Evolutionary conservation across 30 jellyfish, hydroid and myxozoan species (phyloP).

Genomic region (Clytia hemisphaerica): DNA sequence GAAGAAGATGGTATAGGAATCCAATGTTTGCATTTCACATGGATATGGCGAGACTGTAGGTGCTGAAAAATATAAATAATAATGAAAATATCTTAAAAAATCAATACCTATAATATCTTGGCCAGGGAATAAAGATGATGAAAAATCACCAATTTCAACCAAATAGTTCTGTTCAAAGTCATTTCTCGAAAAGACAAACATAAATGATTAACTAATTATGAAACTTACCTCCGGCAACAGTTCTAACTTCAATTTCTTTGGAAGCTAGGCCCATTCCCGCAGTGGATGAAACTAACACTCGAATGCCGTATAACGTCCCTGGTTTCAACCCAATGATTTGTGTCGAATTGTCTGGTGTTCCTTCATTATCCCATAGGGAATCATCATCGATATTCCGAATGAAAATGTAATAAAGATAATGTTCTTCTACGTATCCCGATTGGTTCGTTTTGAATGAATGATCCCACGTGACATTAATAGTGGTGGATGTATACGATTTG

Average conservation of each 20-base stretch:
- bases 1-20: background rate
- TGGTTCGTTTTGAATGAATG: too few relatives aligned
- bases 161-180: too few relatives aligned
- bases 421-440: too few relatives aligned
- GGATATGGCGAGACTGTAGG: slow-evolving; percentile 7
- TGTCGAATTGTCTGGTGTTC: background rate
- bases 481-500: too few relatives aligned
- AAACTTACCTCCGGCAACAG: slow-evolving; percentile 12
- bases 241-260: background rate
- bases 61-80: background rate
- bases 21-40: slow-evolving; percentile 1
- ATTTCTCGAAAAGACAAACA: too few relatives aligned
- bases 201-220: too few relatives aligned
- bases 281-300: background rate
- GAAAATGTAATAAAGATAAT: background rate
- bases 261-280: slow-evolving; percentile 22
- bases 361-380: slow-evolving; percentile 10
- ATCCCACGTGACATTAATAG: too few relatives aligned
- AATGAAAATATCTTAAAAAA: background rate
- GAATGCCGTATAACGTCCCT: slow-evolving; percentile 8
- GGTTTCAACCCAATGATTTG: background rate
- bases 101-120: too few relatives aligned
- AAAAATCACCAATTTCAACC: too few relatives aligned
- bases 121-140: too few relatives aligned
- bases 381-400: background rate